These are phyloP conservation scores for Piezodorus guildinii DNA, from an alignment of 1,140 invertebrate genomes.

Conservation along the genomic window DNA sequence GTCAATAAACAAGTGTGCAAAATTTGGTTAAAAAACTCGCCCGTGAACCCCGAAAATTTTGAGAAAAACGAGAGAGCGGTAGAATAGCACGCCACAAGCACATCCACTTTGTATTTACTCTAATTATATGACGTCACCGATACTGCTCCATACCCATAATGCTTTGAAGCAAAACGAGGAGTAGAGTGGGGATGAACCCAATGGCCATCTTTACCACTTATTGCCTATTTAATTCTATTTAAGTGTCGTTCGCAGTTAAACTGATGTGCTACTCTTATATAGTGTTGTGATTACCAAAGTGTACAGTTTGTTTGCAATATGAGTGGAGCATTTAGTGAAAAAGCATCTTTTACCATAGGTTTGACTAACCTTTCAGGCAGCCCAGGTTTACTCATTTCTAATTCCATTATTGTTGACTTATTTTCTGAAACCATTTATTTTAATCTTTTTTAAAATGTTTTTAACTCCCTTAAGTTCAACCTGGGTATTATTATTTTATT, in stretches of 20 bases:
- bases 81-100: slow-evolving; percentile 49
- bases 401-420: too few relatives aligned
- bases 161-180: slow-evolving; percentile 29
- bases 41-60: slow-evolving; percentile 21
- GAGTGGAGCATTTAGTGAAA: too few relatives aligned
- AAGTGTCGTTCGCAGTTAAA: neutral
- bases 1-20: slow-evolving; percentile 10
- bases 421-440: too few relatives aligned
- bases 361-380: too few relatives aligned
- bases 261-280: neutral
- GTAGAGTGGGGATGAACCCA: slow-evolving; percentile 16
- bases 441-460: too few relatives aligned
- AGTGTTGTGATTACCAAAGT: too few relatives aligned
- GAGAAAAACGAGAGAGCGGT: slow-evolving; percentile 40
- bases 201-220: slow-evolving; percentile 4
- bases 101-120: slow-evolving; percentile 65
- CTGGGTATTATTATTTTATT: too few relatives aligned
- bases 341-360: too few relatives aligned
- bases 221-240: slow-evolving; percentile 3
- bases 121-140: slow-evolving; percentile 62
- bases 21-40: slow-evolving; percentile 13
- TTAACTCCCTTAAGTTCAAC: too few relatives aligned
- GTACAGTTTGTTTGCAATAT: too few relatives aligned
- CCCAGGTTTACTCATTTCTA: too few relatives aligned
- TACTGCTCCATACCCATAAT: slow-evolving; percentile 35